These are phyloP conservation scores for Thymallus thymallus DNA, from an alignment of 2,113 vertebrate genomes.

Conservation along the genomic window DNA sequence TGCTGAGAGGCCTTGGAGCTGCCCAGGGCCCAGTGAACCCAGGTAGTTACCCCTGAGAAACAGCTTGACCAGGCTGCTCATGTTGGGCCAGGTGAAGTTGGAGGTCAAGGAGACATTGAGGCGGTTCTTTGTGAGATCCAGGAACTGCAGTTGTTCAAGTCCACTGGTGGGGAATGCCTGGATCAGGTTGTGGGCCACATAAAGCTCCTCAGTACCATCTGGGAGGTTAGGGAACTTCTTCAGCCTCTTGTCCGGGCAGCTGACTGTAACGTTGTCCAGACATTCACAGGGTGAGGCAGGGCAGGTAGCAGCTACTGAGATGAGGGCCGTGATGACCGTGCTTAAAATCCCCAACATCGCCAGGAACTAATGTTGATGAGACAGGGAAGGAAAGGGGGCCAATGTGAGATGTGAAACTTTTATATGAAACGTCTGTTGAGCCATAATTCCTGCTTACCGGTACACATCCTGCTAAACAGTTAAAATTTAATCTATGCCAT, in stretches of 20 bases:
- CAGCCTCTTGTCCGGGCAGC: constrained; percentile 45
- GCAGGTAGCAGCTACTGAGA: constrained; percentile 12
- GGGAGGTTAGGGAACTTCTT: constrained; percentile 49
- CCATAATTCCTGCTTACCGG: background rate
- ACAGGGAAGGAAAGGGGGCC: background rate
- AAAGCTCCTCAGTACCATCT: constrained; percentile 37
- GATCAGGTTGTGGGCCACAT: constrained; percentile 56
- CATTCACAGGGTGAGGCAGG: constrained; percentile 48
- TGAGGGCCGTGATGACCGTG: background rate
- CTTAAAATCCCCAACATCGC: background rate
- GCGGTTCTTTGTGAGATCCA: constrained; percentile 64
- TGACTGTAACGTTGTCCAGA: constrained; percentile 19
- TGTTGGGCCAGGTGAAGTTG: constrained; percentile 42
- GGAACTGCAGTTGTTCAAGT: constrained; percentile 52
- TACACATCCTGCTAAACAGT: background rate
- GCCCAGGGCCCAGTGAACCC: constrained; percentile 15
- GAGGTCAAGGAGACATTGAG: constrained; percentile 31
- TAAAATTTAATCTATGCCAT: background rate
- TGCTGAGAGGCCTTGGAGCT: constrained; percentile 41
- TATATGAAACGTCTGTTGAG: background rate
- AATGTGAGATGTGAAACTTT: background rate
- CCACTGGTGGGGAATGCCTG: constrained; percentile 45
- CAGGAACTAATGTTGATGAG: background rate
- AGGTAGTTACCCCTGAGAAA: constrained; percentile 54
- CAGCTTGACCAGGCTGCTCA: constrained; percentile 54